phyloP scores from a whole-genome alignment of 2,797 vertebrate species.

The Hydrocynus forskahlii region DNA sequence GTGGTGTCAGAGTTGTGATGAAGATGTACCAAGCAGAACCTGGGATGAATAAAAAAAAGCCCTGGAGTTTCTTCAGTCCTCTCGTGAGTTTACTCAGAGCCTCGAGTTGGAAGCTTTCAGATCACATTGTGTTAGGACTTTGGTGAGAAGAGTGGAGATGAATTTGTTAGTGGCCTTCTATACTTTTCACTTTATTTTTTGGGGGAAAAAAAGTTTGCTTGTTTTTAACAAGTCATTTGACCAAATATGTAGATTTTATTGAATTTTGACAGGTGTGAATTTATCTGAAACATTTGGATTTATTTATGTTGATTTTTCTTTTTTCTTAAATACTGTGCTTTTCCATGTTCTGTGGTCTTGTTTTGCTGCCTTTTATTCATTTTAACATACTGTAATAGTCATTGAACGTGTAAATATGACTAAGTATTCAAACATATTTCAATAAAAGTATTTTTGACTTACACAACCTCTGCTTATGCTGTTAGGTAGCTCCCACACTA shows the following conservation, averaged over 20 bases:
- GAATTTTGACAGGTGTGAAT: conserved; percentile 75
- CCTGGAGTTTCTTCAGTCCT: neutral
- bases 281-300: conserved; percentile 80
- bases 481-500: too few relatives aligned
- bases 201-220: conserved; percentile 20
- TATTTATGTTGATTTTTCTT: conserved; percentile 82
- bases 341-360: conserved; percentile 37
- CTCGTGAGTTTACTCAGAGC: conserved; percentile 18
- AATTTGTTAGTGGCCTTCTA: conserved; percentile 66
- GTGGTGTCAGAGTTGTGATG: too few relatives aligned
- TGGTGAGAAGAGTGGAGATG: conserved; percentile 65
- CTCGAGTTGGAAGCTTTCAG: conserved; percentile 7
- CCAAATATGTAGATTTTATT: conserved; percentile 62
- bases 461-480: conserved; percentile 4
- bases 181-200: conserved; percentile 38
- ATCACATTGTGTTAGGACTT: conserved; percentile 39
- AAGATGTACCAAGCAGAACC: too few relatives aligned
- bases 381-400: conserved; percentile 65
- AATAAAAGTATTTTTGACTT: conserved; percentile 78
- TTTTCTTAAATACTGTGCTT: conserved; percentile 81
- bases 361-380: conserved; percentile 79
- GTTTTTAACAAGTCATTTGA: conserved; percentile 58
- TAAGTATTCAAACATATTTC: conserved; percentile 80
- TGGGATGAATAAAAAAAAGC: too few relatives aligned
- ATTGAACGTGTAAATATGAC: conserved; percentile 72